Base-by-base conservation (phyloP, 2,888 invertebrate genomes). In the Torymus aiolomorphi region DNA sequence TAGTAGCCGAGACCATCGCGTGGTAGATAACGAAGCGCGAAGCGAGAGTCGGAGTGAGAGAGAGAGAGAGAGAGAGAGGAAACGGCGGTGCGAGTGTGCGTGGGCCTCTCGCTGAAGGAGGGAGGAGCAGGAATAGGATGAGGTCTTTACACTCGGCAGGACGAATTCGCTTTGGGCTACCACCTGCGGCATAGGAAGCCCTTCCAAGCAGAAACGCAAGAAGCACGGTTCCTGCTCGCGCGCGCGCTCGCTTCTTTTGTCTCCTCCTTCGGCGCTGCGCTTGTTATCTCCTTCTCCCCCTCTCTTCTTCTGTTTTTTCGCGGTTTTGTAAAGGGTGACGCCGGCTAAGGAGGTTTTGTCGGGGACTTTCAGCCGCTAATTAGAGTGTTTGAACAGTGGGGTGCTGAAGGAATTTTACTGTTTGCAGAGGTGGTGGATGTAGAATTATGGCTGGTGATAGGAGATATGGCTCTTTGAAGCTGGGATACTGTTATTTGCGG, bases 141-240 rank as follows among this genome's bases (percentile, higher is more conserved):
- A 11, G 57, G 16, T 67, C 54, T 63, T 51, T 56, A 56, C n/a
- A 3, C 31, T 31, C 54, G 54, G 57, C 59, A 76, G 75, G 72
- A 72, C 77, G 70, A 78, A 78, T 78, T 80, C 52, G 69, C 54
- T 67, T 16, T 14, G 56, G 14, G 16, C 13, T 18, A 20, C 76
- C 31, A 72, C 73, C 76, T 76, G 72, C 51, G 67, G 59, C 62
- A 66, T 18, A 71, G 54, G 83, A 84, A 82, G 75, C 84, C 31
- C 82, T 80, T 80, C 80, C 73, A 73, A 83, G 83, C 82, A 83
- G 81, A 83, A 84, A 84, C 81, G 82, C 84, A 62, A 82, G 82
- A 82, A 82, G 84, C 84, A 82, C 74, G 78, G 77, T 84, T 83
- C 84, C 83, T 82, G 77, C 78, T 57, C 31, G 59, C 76, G 74